Percentiles rank a stretch among this genome's conserved stretches.
Evolutionary conservation across 1,140 invertebrate species (phyloP).

Genomic region (Drosophila seguyi): DNA sequence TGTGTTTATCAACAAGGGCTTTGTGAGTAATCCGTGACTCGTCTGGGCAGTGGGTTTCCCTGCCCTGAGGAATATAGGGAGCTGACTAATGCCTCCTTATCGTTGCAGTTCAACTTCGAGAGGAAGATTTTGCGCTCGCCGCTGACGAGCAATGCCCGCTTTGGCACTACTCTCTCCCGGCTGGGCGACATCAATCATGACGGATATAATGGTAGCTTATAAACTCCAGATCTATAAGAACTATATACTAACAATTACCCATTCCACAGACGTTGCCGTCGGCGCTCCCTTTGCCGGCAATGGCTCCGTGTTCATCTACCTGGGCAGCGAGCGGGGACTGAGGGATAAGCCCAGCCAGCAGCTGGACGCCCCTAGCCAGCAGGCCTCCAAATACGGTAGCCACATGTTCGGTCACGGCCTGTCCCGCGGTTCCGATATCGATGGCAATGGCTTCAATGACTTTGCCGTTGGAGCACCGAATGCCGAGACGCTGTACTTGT

Average conservation of each 20-base stretch:
- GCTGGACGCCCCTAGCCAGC: conserved; percentile 67
- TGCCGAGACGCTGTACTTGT: conserved; percentile 86
- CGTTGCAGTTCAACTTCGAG: conserved; percentile 79
- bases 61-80: conserved; percentile 51
- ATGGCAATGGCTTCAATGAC: conserved; percentile 88
- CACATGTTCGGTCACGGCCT: conserved; percentile 87
- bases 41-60: background rate
- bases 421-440: conserved; percentile 88
- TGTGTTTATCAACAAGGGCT: conserved; percentile 86
- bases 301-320: conserved; percentile 89
- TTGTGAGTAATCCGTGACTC: conserved; percentile 75
- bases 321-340: conserved; percentile 87
- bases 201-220: conserved; percentile 86
- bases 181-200: conserved; percentile 89
- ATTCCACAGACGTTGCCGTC: conserved; percentile 88
- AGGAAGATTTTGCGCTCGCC: conserved; percentile 63
- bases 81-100: conserved; percentile 44
- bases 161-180: conserved; percentile 87
- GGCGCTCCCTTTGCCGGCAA: conserved; percentile 89
- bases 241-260: background rate
- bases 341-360: conserved; percentile 86
- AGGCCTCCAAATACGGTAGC: conserved; percentile 61
- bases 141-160: conserved; percentile 85
- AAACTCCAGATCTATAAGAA: background rate
- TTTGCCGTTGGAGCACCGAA: conserved; percentile 88